phyloP scores from a whole-genome alignment of 2,113 vertebrate genomes.

The Orycteropus afer region DNA sequence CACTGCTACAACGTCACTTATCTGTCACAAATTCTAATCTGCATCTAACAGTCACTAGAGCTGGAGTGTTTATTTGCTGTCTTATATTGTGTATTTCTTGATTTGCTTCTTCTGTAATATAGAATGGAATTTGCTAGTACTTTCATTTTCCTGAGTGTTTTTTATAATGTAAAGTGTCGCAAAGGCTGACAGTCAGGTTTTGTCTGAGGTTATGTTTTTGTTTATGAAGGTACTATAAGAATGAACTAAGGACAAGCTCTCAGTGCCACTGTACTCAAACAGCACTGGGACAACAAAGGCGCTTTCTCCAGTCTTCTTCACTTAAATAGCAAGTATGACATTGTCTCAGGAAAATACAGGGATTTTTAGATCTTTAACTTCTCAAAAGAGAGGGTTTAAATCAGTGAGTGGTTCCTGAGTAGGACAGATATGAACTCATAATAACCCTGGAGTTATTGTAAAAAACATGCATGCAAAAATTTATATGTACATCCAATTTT shows the following conservation, averaged over 20 bases:
- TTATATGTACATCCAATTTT: background rate
- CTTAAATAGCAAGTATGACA: background rate
- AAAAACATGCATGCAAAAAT: background rate
- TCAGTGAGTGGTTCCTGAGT: background rate
- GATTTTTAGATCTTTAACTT: background rate
- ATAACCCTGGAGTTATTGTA: background rate
- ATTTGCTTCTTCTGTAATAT: background rate
- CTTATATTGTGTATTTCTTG: background rate
- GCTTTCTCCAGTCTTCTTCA: background rate
- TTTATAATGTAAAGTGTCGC: background rate
- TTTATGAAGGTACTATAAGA: background rate
- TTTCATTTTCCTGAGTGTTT: constrained; percentile 42
- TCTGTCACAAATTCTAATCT: constrained; percentile 10
- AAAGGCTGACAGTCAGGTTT: background rate
- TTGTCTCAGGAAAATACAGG: background rate
- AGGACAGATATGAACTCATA: background rate
- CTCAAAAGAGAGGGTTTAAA: background rate
- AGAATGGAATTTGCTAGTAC: background rate
- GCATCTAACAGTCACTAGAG: background rate
- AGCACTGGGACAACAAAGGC: background rate
- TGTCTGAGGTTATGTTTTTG: background rate
- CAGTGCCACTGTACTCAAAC: background rate
- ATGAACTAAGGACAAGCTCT: background rate
- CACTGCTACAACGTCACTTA: background rate
- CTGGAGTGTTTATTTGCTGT: background rate